Percentiles rank a stretch among this genome's conserved stretches.
These are phyloP conservation scores for Geotrypetes seraphini DNA, from an alignment of 2,797 vertebrate genomes.

Conservation along the genomic window DNA sequence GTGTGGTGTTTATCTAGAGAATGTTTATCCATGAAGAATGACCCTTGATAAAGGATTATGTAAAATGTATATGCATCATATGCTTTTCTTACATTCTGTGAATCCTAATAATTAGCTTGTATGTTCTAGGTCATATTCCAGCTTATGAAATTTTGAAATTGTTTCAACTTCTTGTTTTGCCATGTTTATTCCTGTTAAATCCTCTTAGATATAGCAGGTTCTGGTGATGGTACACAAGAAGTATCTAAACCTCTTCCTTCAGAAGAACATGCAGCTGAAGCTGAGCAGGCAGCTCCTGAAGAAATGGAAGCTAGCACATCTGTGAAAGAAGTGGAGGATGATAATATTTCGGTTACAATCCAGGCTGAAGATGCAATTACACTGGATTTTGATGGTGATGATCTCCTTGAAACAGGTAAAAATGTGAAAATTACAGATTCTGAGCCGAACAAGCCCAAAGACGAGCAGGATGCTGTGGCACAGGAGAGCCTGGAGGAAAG, in stretches of 20 bases:
- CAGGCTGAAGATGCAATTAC: constrained; percentile 99
- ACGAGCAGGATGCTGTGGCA: constrained; percentile 76
- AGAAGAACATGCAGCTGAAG: constrained; percentile 80
- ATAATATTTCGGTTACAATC: constrained; percentile 98
- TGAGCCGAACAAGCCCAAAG: constrained; percentile 86
- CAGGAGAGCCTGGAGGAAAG: constrained; percentile 81
- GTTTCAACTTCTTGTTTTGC: constrained; percentile 97
- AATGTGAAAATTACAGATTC: constrained; percentile 99
- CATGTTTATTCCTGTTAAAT: constrained; percentile 99
- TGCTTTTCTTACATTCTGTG: constrained; percentile 85
- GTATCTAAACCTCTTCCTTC: constrained; percentile 91
- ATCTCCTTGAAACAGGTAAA: constrained; percentile 99
- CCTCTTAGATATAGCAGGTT: constrained; percentile 99
- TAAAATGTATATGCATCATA: constrained; percentile 82
- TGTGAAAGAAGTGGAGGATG: constrained; percentile 91
- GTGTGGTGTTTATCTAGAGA: constrained; percentile 55
- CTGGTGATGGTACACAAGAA: constrained; percentile 98
- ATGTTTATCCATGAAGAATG: constrained; percentile 65
- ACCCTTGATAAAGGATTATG: constrained; percentile 79
- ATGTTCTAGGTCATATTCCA: constrained; percentile 91
- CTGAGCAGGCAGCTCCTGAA: constrained; percentile 70
- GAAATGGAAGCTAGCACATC: constrained; percentile 76
- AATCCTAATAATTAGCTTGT: constrained; percentile 95
- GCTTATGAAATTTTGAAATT: constrained; percentile 83
- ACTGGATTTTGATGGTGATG: constrained; percentile 98